These are phyloP conservation scores for Lordiphosa andalusiaca DNA, from an alignment of 2,888 invertebrate species.

Conservation along the genomic window DNA sequence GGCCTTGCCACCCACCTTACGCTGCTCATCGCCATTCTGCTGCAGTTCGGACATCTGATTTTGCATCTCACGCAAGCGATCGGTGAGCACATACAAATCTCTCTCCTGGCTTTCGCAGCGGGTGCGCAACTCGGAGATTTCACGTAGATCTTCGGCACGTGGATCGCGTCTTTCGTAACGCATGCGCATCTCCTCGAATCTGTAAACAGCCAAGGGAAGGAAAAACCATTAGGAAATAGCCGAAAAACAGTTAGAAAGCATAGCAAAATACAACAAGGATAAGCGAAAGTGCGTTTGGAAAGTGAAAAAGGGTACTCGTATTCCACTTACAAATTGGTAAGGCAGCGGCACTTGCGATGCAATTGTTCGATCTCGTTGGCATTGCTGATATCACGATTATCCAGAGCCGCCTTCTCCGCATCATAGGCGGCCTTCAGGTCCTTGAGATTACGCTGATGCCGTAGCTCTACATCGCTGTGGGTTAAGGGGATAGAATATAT, in stretches of 20 bases:
- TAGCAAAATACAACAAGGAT: slow-evolving; percentile 52
- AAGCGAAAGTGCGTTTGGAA: slow-evolving; percentile 34
- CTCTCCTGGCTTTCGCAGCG: slow-evolving; percentile 83
- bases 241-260: slow-evolving; percentile 7
- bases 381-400: slow-evolving; percentile 81
- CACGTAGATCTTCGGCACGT: slow-evolving; percentile 82
- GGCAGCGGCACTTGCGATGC: slow-evolving; percentile 82
- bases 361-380: slow-evolving; percentile 82
- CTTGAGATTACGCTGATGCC: slow-evolving; percentile 79
- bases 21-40: slow-evolving; percentile 44
- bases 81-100: slow-evolving; percentile 82
- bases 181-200: slow-evolving; percentile 83
- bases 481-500: slow-evolving; percentile 11
- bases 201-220: slow-evolving; percentile 38
- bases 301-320: not conserved
- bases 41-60: slow-evolving; percentile 80
- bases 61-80: slow-evolving; percentile 83
- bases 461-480: slow-evolving; percentile 81
- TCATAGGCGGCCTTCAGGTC: slow-evolving; percentile 80
- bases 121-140: slow-evolving; percentile 82
- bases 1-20: slow-evolving; percentile 50
- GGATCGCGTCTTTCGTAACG: slow-evolving; percentile 83
- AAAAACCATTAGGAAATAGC: not conserved
- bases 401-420: slow-evolving; percentile 78
- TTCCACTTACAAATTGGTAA: slow-evolving; percentile 82